Conservation (phyloP, 2,888 invertebrate species). For the Cecidostiba fungosa region DNA sequence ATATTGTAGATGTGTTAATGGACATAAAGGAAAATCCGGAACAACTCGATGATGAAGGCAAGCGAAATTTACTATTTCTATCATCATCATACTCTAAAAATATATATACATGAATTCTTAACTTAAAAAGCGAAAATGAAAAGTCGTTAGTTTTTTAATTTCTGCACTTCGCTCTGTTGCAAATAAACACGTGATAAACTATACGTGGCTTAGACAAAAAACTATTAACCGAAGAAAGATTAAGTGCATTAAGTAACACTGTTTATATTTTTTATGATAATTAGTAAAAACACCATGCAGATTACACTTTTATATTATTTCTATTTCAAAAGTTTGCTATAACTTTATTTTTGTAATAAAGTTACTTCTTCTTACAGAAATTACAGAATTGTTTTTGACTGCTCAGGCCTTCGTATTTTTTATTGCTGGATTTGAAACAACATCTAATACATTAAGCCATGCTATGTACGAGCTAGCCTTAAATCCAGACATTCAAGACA, state of each 20-base stretch:
- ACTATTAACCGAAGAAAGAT: too few relatives aligned
- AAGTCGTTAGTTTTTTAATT: too few relatives aligned
- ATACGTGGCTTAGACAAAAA: too few relatives aligned
- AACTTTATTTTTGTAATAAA: neutral
- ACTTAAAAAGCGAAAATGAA: too few relatives aligned
- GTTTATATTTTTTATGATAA: too few relatives aligned
- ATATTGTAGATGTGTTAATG: conserved; percentile 78
- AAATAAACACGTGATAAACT: too few relatives aligned
- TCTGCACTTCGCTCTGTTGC: too few relatives aligned
- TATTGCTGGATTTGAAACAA: conserved; percentile 80
- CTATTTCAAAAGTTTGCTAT: neutral
- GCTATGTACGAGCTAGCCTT: conserved; percentile 78
- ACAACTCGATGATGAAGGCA: conserved; percentile 36
- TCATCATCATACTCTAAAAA: too few relatives aligned
- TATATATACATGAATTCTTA: too few relatives aligned
- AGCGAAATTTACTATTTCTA: neutral
- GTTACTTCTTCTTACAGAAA: conserved; percentile 66
- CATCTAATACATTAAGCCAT: conserved; percentile 79
- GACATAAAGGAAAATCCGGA: conserved; percentile 68
- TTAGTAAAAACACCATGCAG: too few relatives aligned
- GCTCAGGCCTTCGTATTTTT: conserved; percentile 79
- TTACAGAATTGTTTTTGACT: conserved; percentile 74
- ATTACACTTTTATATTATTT: neutral
- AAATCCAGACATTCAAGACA: conserved; percentile 78
- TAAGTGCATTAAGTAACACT: too few relatives aligned